phyloP scores from a whole-genome alignment of 2,113 vertebrate genomes.

The Pholis gunnellus region DNA sequence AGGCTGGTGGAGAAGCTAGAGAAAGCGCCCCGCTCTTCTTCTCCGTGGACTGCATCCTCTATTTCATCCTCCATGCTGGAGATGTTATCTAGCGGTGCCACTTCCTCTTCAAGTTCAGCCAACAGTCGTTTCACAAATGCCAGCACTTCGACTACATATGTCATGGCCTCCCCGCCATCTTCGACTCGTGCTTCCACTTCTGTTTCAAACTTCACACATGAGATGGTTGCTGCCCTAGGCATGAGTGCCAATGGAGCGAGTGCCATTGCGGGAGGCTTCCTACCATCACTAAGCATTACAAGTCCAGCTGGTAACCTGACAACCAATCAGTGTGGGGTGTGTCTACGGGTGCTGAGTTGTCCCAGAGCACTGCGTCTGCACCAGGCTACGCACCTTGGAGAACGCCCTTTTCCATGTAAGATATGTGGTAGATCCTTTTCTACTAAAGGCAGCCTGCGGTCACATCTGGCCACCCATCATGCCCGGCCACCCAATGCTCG shows the following conservation, averaged over 20 bases:
- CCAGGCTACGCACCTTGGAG: constrained; percentile 92
- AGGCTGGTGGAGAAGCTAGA: constrained; percentile 85
- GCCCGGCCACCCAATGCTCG: constrained; percentile 87
- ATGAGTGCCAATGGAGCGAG: constrained; percentile 70
- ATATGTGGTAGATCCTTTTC: constrained; percentile 93
- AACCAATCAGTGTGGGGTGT: constrained; percentile 91
- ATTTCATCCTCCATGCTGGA: constrained; percentile 82
- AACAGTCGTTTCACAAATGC: constrained; percentile 76
- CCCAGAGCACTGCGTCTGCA: constrained; percentile 92
- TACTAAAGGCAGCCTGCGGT: constrained; percentile 91
- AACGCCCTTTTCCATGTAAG: constrained; percentile 93
- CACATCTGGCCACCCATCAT: constrained; percentile 91
- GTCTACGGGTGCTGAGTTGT: constrained; percentile 90
- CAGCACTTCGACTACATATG: constrained; percentile 78
- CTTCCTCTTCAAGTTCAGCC: constrained; percentile 59
- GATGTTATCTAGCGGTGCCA: constrained; percentile 63
- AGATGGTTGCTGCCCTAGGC: constrained; percentile 81
- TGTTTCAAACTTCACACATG: constrained; percentile 82
- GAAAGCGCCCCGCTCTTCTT: constrained; percentile 78
- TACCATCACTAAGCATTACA: constrained; percentile 69
- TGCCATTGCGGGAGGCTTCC: constrained; percentile 69
- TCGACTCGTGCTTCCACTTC: constrained; percentile 77
- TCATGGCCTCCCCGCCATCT: constrained; percentile 82
- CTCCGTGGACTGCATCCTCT: constrained; percentile 76
- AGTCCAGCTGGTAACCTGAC: constrained; percentile 76